Percentiles rank a stretch among this genome's conserved stretches.
These are phyloP conservation scores for Cyanoderma ruficeps DNA, from an alignment of 2,113 vertebrate genomes.

Conservation along the genomic window DNA sequence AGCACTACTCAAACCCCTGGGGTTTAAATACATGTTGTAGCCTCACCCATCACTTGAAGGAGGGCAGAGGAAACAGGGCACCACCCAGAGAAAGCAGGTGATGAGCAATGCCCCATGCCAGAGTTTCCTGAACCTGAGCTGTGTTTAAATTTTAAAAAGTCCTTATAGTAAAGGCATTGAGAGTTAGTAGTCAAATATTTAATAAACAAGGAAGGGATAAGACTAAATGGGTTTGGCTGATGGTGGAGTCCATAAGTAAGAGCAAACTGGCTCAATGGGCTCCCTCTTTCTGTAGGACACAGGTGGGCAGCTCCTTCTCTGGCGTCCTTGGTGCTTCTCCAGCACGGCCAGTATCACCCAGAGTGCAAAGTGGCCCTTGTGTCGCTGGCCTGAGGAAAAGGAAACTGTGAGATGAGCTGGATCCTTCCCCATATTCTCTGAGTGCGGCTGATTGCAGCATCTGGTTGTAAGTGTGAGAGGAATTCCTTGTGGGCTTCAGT, in stretches of 20 bases:
- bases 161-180: not conserved
- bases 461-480: conserved; percentile 61
- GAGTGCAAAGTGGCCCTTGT: accelerated
- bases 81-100: not conserved
- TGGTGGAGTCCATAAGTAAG: not conserved
- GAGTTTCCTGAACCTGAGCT: not conserved
- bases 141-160: not conserved
- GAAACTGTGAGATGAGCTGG: not conserved
- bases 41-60: not conserved
- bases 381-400: not conserved
- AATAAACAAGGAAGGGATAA: not conserved
- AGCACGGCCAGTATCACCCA: not conserved
- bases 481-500: conserved; percentile 28
- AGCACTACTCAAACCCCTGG: not conserved
- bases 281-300: not conserved
- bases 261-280: not conserved
- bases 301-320: not conserved
- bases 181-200: not conserved
- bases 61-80: not conserved
- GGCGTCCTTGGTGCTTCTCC: not conserved
- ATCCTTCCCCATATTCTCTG: not conserved
- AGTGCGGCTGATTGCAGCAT: not conserved
- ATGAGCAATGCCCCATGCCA: accelerated
- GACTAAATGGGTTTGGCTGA: not conserved
- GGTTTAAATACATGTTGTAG: not conserved